Evolutionary conservation across 2,888 invertebrate genomes (phyloP), one percentile per base, ranked within the genome.

Genomic region (Meta bourneti): DNA sequence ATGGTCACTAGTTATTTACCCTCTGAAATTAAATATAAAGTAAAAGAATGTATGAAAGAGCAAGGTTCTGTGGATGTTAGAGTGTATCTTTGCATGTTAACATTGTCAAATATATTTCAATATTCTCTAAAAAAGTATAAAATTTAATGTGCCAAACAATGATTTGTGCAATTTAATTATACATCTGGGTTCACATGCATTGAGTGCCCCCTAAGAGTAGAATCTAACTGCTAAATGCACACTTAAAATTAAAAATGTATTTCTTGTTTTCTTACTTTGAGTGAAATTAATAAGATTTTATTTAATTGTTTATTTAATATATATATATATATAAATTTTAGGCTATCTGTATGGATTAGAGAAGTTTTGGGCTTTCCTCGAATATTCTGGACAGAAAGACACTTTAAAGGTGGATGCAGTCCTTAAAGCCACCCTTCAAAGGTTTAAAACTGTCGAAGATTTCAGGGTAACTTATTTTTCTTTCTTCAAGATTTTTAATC

Each of bases 351-450:
- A 99, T 95, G 99, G 99, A 51, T 95, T 99, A 94, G 99, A 99
- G 95, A 99, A 99, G 95, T 99, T 99, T 95, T 99, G 99, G 98
- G 99, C 99, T 79, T 99, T 99, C 96, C 96, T 98, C 91, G 99
- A 99, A 95, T 99, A 99, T 96, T 99, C 98, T 95, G 98, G 97
- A 95, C 97, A 98, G 94, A 96, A 97, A 61, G 96, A 95, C 49
- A 96, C 97, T 11, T 81, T 93, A 93, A 95, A 98, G 80, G 96
- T 97, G 93, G 97, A 97, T 93, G 96, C 97, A 0, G 96, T 96
- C 94, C 95, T 98, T 75, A 96, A 96, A 93, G 97, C 96, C 87
- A 96, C 96, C 94, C 95, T 98, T 89, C 96, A 96, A 90, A 97
- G 97, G 94, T 98, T 97, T 95, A 97, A 97, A 94, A 97, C 96